Evolutionary conservation across 2,113 vertebrate genomes (phyloP), one percentile per base, ranked within the genome.

Genomic region (Oceanodroma tethys): DNA sequence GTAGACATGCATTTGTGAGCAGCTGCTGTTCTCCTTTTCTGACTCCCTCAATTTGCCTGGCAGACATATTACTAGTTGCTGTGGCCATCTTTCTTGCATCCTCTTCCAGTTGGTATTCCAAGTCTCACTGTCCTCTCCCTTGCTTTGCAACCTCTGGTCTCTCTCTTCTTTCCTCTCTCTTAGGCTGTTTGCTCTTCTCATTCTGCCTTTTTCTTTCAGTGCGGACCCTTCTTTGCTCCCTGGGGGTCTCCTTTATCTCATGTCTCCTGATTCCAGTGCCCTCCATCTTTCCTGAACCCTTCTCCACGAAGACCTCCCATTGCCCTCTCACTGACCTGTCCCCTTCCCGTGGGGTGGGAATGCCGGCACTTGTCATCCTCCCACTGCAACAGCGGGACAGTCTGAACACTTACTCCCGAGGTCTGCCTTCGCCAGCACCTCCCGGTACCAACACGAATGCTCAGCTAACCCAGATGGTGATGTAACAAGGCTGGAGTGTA

Each of bases 381-480:
- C 29, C 75, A 67, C 8, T 1, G 13, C 15, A 62, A 91, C 75
- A 92, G 71, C 87, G 81, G 75, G 82, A 66, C 70, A 71, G 42
- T 15, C 20, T 45, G 81, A 94, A 72, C 40, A 20, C 43, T 25
- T 60, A 16, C 15, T 40, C 7, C 1, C 2, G 45, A 82, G 36
- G 32, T 88, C 75, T 88, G 79, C 65, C 83, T 80, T 82, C 36
- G 52, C 30, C 75, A 89, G 60, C 86, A 82, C 89, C 68, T 88
- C 93, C 92, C 11, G 36, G 68, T 88, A 92, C 56, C 65, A 58
- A 47, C 86, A 67, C 0, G 7, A 96, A 79, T 29, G 53, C 68
- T 78, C 92, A 58, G 20, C n/a, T 92, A 93, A 94, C 86, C 91
- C 63, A 85, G 76, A 96, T 92, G 89, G 91, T 63, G 65, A 87